These are phyloP conservation scores for Meleagris gallopavo DNA, from an alignment of 2,113 vertebrate genomes.

Conservation along the genomic window DNA sequence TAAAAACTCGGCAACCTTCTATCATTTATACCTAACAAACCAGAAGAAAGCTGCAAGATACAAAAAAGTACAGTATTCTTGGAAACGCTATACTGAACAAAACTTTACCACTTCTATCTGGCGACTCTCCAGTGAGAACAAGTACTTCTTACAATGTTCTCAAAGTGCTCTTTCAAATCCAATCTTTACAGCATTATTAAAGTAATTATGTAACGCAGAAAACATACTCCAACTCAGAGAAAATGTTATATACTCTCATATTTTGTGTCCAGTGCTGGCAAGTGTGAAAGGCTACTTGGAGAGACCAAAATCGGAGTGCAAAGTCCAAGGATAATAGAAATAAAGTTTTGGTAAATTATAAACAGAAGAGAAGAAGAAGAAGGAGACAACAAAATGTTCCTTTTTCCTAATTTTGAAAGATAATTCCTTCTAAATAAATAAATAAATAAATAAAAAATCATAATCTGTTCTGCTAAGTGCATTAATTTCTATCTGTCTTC, in stretches of 20 bases:
- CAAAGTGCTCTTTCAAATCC: not conserved
- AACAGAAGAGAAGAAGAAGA: not conserved
- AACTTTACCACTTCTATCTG: conserved; percentile 7
- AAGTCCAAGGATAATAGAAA: not conserved
- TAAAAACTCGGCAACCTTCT: not conserved
- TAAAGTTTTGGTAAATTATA: not conserved
- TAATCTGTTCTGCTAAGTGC: not conserved
- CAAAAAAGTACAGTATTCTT: not conserved
- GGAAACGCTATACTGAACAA: not conserved
- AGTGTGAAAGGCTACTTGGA: not conserved
- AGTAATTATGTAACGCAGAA: not conserved
- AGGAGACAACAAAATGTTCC: not conserved
- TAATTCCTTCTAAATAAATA: not conserved
- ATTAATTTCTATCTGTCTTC: not conserved
- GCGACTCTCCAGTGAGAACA: not conserved
- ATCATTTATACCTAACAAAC: not conserved
- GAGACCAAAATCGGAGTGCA: not conserved
- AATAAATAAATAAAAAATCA: not conserved
- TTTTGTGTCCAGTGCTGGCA: not conserved
- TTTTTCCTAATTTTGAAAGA: not conserved
- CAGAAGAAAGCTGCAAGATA: not conserved
- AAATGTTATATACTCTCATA: not conserved
- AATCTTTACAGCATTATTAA: not conserved
- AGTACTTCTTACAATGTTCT: not conserved
- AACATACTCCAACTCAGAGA: not conserved